phyloP scores from a whole-genome alignment of 2,113 vertebrate genomes.

The Echinops telfairi region DNA sequence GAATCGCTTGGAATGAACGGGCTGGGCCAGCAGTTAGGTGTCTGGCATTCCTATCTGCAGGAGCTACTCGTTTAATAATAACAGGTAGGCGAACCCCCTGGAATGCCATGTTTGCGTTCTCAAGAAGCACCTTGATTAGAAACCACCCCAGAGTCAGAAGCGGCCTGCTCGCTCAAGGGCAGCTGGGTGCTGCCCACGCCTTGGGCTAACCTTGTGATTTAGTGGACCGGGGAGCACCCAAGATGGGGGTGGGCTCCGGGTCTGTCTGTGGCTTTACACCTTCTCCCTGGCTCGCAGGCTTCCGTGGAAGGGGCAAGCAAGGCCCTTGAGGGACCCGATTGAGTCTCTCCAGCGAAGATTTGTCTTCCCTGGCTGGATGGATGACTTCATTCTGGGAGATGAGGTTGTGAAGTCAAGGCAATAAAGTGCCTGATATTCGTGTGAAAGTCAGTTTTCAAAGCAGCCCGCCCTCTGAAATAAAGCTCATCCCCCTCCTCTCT shows the following conservation, averaged over 20 bases:
- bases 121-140: constrained; percentile 84
- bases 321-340: constrained; percentile 92
- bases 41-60: constrained; percentile 88
- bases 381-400: constrained; percentile 96
- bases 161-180: constrained; percentile 88
- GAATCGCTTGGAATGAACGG: constrained; percentile 93
- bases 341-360: constrained; percentile 94
- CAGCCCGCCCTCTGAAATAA: constrained; percentile 83
- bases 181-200: constrained; percentile 75
- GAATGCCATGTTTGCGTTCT: constrained; percentile 85
- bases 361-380: constrained; percentile 93
- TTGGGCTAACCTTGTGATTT: constrained; percentile 89
- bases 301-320: constrained; percentile 89
- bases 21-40: constrained; percentile 91
- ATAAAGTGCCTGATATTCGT: constrained; percentile 93
- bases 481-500: constrained; percentile 82
- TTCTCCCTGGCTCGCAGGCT: constrained; percentile 86
- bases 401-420: constrained; percentile 94
- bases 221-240: constrained; percentile 85
- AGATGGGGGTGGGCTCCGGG: constrained; percentile 88
- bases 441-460: constrained; percentile 89
- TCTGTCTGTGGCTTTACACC: constrained; percentile 93
- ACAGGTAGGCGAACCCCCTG: constrained; percentile 74
- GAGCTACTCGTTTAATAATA: constrained; percentile 85
- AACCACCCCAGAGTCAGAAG: constrained; percentile 86